Evolutionary conservation across 2,113 vertebrate genomes (phyloP).

Genomic region (Cariama cristata): DNA sequence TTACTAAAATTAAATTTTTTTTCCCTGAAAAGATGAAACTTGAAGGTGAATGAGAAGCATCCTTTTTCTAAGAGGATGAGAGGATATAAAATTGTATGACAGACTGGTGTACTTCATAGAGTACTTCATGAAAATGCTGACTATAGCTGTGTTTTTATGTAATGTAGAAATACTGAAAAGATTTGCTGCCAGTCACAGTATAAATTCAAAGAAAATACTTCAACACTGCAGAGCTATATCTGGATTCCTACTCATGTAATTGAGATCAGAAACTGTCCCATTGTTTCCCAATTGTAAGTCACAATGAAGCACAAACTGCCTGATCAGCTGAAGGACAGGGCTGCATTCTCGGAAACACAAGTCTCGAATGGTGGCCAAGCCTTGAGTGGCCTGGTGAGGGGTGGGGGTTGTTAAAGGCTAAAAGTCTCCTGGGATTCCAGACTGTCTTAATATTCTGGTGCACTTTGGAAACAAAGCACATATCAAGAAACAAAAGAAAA

Average conservation of each 20-base stretch:
- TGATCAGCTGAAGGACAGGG: background rate
- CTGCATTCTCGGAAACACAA: background rate
- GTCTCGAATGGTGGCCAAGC: background rate
- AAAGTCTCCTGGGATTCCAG: background rate
- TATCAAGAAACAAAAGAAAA: background rate
- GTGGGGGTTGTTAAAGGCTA: background rate
- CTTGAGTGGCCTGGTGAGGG: background rate
- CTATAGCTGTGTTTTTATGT: background rate
- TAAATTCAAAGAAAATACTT: background rate
- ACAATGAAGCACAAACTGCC: background rate
- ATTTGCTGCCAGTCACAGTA: background rate
- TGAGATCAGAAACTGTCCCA: background rate
- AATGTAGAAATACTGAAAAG: background rate
- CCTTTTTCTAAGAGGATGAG: background rate
- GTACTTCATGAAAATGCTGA: background rate
- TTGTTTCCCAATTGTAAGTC: background rate
- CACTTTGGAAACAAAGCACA: slow-evolving; percentile 10
- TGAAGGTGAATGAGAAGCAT: background rate
- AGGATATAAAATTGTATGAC: background rate
- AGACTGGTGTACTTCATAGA: background rate
- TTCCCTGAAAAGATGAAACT: background rate
- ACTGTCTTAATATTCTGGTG: background rate
- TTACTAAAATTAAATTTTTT: background rate
- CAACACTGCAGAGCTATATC: background rate
- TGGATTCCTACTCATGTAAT: background rate